These are phyloP conservation scores for Trachops cirrhosus DNA, from an alignment of 2,797 vertebrate species.

Conservation along the genomic window DNA sequence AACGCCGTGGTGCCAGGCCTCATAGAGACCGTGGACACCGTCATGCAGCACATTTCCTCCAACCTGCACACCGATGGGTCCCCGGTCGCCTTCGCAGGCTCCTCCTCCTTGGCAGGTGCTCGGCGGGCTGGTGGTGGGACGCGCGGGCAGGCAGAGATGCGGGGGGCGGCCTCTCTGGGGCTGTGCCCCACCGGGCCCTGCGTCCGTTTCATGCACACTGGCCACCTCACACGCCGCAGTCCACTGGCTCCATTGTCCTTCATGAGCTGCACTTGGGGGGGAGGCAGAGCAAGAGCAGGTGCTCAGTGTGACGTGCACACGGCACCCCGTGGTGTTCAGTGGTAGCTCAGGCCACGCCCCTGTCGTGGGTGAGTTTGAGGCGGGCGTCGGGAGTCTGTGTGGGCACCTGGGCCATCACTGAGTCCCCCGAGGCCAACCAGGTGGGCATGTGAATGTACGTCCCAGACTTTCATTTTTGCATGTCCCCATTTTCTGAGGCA, in stretches of 20 bases:
- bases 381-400: not conserved
- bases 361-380: not conserved
- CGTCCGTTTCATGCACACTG: no score
- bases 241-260: fast-evolving
- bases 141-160: fast-evolving
- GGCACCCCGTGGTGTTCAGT: not conserved
- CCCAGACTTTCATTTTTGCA: fast-evolving
- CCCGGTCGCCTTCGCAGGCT: conserved; percentile 85
- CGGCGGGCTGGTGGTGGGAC: not conserved
- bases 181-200: not conserved
- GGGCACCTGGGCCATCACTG: not conserved
- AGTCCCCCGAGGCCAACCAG: fast-evolving
- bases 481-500: not conserved
- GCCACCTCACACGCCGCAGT: not conserved
- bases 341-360: not conserved
- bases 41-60: conserved; percentile 88
- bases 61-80: conserved; percentile 81
- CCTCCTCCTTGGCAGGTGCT: conserved; percentile 91
- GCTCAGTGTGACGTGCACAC: fast-evolving
- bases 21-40: conserved; percentile 89
- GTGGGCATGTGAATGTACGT: not conserved
- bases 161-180: not conserved
- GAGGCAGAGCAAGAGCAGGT: not conserved
- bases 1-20: conserved; percentile 83
- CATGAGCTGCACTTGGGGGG: not conserved